A percentile compares a stretch with the other conserved stretches of the same genome.
These are phyloP conservation scores for Grantiella picta DNA, from an alignment of 2,113 vertebrate genomes.

Conservation along the genomic window DNA sequence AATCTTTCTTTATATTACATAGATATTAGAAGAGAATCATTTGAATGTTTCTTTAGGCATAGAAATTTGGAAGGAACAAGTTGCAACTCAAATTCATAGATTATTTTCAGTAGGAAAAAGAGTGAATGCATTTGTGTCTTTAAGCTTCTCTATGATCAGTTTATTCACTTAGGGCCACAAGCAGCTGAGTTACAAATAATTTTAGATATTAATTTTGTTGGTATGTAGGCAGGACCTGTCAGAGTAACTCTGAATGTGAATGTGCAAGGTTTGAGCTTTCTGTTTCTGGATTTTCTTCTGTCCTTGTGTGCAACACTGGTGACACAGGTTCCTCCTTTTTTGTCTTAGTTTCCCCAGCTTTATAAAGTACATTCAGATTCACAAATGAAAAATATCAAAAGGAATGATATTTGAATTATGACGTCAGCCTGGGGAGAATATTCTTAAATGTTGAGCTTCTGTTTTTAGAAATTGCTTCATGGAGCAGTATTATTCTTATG, in stretches of 20 bases:
- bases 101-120: neutral
- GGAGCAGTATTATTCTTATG: neutral
- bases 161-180: neutral
- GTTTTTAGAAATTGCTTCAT: slow-evolving; percentile 30
- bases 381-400: neutral
- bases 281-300: neutral
- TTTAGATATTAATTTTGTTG: neutral
- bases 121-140: neutral
- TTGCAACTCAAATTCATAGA: neutral
- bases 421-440: neutral
- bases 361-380: neutral
- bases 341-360: neutral
- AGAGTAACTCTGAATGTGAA: neutral
- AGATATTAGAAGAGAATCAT: neutral
- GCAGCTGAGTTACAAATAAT: neutral
- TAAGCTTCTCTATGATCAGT: neutral
- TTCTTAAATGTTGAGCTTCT: slow-evolving; percentile 5
- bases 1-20: neutral
- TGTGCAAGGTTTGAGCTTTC: neutral
- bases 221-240: neutral
- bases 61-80: neutral
- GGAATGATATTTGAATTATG: neutral
- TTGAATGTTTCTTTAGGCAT: neutral
- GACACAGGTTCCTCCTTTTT: neutral
- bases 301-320: neutral